Conservation (phyloP, 2,888 invertebrate species). For the Apamea monoglypha region DNA sequence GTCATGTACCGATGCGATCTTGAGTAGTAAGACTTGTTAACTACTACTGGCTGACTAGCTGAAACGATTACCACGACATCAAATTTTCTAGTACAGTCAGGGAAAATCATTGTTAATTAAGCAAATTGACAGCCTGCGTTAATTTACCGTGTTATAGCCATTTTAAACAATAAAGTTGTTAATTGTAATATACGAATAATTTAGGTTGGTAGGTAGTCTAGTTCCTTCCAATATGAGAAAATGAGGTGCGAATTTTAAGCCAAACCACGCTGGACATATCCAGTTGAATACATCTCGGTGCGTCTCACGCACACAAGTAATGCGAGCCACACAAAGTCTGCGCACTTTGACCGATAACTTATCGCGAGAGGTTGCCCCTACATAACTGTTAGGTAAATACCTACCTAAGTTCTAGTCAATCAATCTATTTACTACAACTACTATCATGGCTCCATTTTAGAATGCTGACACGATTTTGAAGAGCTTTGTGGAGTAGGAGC, state of each 20-base stretch:
- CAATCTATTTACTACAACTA: constrained; percentile 47
- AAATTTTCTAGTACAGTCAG: background rate
- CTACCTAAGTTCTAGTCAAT: constrained; percentile 49
- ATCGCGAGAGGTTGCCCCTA: constrained; percentile 66
- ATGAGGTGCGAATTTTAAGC: background rate
- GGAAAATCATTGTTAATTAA: too few species aligned
- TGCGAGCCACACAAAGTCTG: constrained; percentile 64
- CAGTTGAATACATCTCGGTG: constrained; percentile 35
- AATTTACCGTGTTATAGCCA: background rate
- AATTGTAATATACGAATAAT: background rate
- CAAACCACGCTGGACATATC: constrained; percentile 29
- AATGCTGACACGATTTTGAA: background rate
- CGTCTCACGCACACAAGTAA: constrained; percentile 63
- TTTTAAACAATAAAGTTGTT: background rate
- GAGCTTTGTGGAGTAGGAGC: background rate
- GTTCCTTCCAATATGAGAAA: background rate
- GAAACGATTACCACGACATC: background rate
- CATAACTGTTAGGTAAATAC: constrained; percentile 62
- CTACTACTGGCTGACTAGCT: background rate
- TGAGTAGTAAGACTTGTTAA: background rate
- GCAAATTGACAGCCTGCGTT: background rate
- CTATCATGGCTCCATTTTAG: background rate
- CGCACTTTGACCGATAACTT: constrained; percentile 68
- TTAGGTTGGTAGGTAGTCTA: background rate
- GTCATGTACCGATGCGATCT: background rate